phyloP scores from a whole-genome alignment of 2,888 invertebrate species.

The Trichopoda pennipes region DNA sequence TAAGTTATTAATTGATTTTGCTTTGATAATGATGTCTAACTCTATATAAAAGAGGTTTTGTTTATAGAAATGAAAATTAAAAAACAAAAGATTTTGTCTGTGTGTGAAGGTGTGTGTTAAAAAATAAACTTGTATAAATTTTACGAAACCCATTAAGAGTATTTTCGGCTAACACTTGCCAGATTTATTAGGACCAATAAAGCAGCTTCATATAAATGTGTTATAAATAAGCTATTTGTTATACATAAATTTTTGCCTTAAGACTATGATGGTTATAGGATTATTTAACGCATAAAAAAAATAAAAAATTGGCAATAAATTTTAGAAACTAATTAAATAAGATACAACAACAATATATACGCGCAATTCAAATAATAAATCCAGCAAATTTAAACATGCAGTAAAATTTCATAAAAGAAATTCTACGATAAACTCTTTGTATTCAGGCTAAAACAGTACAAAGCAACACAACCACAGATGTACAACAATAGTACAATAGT shows the following conservation, averaged over 20 bases:
- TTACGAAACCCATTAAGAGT: too few species aligned
- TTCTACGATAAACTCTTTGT: neutral
- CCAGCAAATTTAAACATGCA: neutral
- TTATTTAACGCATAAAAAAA: neutral
- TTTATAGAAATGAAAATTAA: too few species aligned
- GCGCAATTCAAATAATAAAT: constrained; percentile 4
- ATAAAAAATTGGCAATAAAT: neutral
- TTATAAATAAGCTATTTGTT: constrained; percentile 1
- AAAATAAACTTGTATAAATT: too few species aligned
- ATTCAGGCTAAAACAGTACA: neutral
- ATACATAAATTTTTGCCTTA: neutral
- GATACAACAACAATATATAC: neutral
- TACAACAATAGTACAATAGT: neutral
- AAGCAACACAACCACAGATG: too few species aligned
- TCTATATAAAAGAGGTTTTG: too few species aligned
- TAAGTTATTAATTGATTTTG: too few species aligned
- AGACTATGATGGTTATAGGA: neutral
- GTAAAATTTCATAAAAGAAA: neutral
- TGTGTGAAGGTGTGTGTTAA: too few species aligned
- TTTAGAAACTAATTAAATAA: constrained; percentile 17
- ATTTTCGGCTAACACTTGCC: too few species aligned
- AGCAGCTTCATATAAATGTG: neutral
- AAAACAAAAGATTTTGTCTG: too few species aligned
- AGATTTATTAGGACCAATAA: too few species aligned
- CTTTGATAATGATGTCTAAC: too few species aligned